Percentiles rank a stretch among this genome's conserved stretches.
phyloP scores from a whole-genome alignment of 2,888 invertebrate genomes.

The Chrysolina haemoptera region DNA sequence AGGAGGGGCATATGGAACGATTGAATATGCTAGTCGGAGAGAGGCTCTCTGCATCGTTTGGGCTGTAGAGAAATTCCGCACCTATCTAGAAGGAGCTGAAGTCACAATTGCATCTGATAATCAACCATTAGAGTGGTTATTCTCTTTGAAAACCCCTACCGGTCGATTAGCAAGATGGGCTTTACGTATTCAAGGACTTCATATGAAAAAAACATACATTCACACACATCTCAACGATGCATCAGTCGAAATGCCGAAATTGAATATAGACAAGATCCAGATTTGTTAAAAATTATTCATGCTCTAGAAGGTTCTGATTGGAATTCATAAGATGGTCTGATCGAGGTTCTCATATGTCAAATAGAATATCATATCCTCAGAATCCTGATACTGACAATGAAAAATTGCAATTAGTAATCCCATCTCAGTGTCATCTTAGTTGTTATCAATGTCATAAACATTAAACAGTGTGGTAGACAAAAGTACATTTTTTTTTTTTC shows the following conservation, averaged over 20 bases:
- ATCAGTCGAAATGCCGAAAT: constrained; percentile 5
- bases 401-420: no score
- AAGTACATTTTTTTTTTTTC: no score
- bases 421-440: no score
- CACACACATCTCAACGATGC: background rate
- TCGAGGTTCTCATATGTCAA: constrained; percentile 49
- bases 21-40: no score
- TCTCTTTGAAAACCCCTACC: constrained; percentile 42
- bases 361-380: constrained; percentile 51
- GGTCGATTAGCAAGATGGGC: background rate
- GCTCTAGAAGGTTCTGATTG: constrained; percentile 44
- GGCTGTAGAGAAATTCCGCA: constrained; percentile 62
- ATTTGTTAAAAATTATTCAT: constrained; percentile 50
- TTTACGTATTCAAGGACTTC: constrained; percentile 20
- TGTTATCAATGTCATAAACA: no score
- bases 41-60: constrained; percentile 53
- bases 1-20: no score
- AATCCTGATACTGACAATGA: constrained; percentile 20
- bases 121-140: constrained; percentile 68
- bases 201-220: background rate
- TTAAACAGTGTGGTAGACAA: no score
- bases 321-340: constrained; percentile 39
- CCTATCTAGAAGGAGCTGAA: constrained; percentile 64
- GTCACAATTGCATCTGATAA: constrained; percentile 68
- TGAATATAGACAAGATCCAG: constrained; percentile 42